Percentiles rank a stretch among this genome's conserved stretches.
Conservation (phyloP, 1,140 invertebrate genomes). For the Drosophila sturtevanti region DNA sequence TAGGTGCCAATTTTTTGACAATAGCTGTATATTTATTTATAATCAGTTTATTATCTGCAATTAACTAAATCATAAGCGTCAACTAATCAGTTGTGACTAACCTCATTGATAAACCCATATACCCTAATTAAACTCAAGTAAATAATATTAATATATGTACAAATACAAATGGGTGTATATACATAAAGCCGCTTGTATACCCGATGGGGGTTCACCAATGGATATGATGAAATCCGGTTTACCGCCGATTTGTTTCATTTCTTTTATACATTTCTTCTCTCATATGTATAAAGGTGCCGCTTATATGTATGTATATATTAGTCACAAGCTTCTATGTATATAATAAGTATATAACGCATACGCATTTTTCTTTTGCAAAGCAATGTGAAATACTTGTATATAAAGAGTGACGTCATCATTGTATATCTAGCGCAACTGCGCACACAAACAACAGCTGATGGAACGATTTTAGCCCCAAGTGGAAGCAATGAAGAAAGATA, state of each 20-base stretch:
- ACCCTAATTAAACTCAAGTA: not conserved
- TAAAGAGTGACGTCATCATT: constrained; percentile 32
- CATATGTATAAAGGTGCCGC: not conserved
- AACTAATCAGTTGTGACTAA: not conserved
- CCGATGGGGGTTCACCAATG: constrained; percentile 30
- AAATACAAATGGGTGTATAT: not conserved
- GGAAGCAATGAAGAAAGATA: constrained; percentile 14
- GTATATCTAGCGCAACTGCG: constrained; percentile 16
- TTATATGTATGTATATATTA: constrained; percentile 10
- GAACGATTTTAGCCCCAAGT: constrained; percentile 2
- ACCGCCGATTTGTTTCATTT: not conserved
- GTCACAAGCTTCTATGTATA: constrained; percentile 12
- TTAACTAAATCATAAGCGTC: not conserved
- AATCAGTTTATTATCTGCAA: not conserved
- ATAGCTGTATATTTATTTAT: no score
- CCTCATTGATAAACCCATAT: not conserved
- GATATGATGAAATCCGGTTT: constrained; percentile 20
- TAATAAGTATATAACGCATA: no score
- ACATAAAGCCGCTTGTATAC: not conserved
- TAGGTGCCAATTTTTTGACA: no score
- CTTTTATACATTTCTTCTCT: not conserved
- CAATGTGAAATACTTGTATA: constrained; percentile 30
- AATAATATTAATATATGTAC: not conserved
- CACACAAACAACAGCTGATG: constrained; percentile 38
- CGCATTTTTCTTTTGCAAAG: constrained; percentile 16